These are phyloP conservation scores for Helicolenus hilgendorfi DNA, from an alignment of 2,797 vertebrate genomes.

Conservation along the genomic window DNA sequence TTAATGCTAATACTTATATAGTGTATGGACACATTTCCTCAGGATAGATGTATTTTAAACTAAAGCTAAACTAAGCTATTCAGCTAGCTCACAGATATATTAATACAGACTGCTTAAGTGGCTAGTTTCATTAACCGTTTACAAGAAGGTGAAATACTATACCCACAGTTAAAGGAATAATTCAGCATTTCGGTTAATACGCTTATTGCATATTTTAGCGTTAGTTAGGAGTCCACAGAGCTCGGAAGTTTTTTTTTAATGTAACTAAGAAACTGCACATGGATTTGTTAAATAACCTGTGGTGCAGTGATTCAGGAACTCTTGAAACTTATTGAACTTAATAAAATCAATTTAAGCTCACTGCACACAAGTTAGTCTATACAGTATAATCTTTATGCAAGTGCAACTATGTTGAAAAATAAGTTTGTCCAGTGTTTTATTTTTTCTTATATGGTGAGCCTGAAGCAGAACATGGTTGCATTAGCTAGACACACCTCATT, in stretches of 20 bases:
- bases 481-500: background rate
- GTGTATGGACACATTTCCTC: background rate
- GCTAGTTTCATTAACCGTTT: background rate
- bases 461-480: background rate
- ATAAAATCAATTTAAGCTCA: background rate
- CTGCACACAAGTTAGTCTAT: background rate
- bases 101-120: background rate
- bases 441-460: background rate
- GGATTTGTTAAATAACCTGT: background rate
- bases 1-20: background rate
- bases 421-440: background rate
- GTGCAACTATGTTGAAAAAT: background rate
- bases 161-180: background rate
- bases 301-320: background rate
- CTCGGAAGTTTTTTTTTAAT: background rate
- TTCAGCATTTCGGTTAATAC: background rate
- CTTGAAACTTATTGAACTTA: background rate
- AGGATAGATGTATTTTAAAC: too few species aligned
- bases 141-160: background rate
- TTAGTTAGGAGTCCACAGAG: background rate
- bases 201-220: background rate
- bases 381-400: background rate
- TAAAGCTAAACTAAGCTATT: background rate
- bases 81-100: background rate
- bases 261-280: background rate